These are phyloP conservation scores for Cydia amplana DNA, from an alignment of 1,140 invertebrate genomes.

Conservation along the genomic window DNA sequence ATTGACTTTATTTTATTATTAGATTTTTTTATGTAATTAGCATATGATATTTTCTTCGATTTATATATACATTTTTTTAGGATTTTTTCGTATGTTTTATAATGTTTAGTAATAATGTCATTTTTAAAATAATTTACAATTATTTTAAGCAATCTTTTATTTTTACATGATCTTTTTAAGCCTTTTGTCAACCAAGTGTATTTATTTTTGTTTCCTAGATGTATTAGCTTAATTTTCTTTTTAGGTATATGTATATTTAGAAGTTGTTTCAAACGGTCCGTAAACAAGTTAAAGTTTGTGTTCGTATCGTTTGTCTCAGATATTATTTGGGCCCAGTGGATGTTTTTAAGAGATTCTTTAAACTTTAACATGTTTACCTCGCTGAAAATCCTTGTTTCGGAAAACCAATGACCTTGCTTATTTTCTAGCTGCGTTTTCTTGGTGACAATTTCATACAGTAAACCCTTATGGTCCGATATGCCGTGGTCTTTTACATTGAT, in stretches of 20 bases:
- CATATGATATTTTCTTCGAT: background rate
- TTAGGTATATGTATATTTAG: constrained; percentile 21
- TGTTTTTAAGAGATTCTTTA: background rate
- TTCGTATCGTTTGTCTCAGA: constrained; percentile 4
- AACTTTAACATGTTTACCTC: constrained; percentile 2
- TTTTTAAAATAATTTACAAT: background rate
- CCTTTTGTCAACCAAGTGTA: constrained; percentile 17
- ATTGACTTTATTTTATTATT: constrained; percentile 27
- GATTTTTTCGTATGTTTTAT: constrained; percentile 23
- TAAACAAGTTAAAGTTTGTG: constrained; percentile 8
- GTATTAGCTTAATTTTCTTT: background rate
- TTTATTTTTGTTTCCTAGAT: background rate
- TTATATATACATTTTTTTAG: constrained; percentile 7
- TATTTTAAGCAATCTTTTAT: constrained; percentile 28
- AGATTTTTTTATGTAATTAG: background rate
- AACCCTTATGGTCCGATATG: constrained; percentile 27
- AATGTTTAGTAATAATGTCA: constrained; percentile 12
- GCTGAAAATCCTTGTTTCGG: background rate
- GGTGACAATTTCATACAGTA: background rate
- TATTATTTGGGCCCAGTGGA: background rate
- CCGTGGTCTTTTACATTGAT: constrained; percentile 18
- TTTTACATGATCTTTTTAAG: constrained; percentile 12
- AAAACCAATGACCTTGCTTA: background rate
- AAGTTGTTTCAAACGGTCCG: background rate
- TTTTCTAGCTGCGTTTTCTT: background rate